Conservation (phyloP, 2,888 invertebrate genomes). For the Rhagonycha fulva region DNA sequence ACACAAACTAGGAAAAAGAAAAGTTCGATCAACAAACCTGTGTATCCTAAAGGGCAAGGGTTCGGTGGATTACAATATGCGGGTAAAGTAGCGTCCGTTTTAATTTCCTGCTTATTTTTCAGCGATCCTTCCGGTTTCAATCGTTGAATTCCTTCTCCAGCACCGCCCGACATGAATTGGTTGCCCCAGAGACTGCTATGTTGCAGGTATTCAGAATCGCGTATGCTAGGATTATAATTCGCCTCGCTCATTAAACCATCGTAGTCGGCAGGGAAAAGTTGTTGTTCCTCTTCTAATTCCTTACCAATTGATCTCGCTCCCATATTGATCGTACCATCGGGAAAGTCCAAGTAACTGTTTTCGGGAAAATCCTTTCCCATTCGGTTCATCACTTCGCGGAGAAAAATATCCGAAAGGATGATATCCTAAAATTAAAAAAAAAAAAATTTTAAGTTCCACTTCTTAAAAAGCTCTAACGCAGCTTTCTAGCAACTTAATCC, state of each 20-base stretch:
- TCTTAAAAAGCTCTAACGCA: no score
- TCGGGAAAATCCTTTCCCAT: conserved; percentile 77
- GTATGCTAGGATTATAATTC: conserved; percentile 76
- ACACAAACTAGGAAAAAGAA: neutral
- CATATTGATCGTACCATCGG: conserved; percentile 53
- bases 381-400: conserved; percentile 77
- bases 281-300: conserved; percentile 58
- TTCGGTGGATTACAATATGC: conserved; percentile 99
- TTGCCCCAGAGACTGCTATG: conserved; percentile 72
- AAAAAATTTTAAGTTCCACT: neutral
- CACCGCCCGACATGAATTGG: conserved; percentile 76
- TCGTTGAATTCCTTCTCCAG: conserved; percentile 76
- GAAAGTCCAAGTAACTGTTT: conserved; percentile 68
- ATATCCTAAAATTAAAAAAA: conserved; percentile 57
- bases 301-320: conserved; percentile 44
- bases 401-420: conserved; percentile 70
- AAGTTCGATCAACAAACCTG: conserved; percentile 59
- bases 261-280: conserved; percentile 67
- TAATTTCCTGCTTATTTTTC: conserved; percentile 74
- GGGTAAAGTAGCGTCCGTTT: conserved; percentile 89
- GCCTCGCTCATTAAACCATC: conserved; percentile 65
- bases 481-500: no score
- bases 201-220: conserved; percentile 87
- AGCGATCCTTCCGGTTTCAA: conserved; percentile 62
- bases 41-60: conserved; percentile 95